Conservation (phyloP, 2,113 vertebrate species). For the Apaloderma vittatum region DNA sequence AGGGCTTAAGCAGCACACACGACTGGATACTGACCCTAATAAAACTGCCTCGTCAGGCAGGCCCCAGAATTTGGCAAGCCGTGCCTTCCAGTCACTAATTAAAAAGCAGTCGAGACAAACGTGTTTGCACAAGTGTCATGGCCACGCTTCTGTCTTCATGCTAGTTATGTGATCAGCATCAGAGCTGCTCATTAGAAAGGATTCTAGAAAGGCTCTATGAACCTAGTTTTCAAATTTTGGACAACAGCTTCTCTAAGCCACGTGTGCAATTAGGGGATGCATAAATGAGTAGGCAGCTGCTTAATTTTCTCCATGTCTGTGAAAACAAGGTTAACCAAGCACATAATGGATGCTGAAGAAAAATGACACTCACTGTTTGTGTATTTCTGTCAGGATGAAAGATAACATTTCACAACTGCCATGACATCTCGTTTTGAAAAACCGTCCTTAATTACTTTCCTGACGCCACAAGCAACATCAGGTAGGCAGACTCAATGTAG, state of each 20-base stretch:
- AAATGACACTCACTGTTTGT: background rate
- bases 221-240: background rate
- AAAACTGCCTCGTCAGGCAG: background rate
- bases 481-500: rapidly evolving
- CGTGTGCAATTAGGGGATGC: background rate
- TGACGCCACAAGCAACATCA: background rate
- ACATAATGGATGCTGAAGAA: background rate
- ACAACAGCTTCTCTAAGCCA: background rate
- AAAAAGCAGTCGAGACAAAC: background rate
- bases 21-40: background rate
- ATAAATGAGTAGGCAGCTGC: background rate
- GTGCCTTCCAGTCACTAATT: background rate
- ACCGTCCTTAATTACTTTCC: background rate
- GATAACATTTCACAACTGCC: background rate
- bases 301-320: background rate
- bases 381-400: background rate
- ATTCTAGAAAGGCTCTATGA: background rate
- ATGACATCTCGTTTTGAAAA: background rate
- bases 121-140: background rate
- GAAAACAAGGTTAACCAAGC: background rate
- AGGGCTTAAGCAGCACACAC: background rate
- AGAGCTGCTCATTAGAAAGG: background rate
- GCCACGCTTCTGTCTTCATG: constrained; percentile 16
- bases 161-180: background rate
- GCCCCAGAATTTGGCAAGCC: background rate